Percentiles rank a stretch among this genome's conserved stretches.
Conservation (phyloP, 2,113 vertebrate genomes). For the Aldabrachelys gigantea region DNA sequence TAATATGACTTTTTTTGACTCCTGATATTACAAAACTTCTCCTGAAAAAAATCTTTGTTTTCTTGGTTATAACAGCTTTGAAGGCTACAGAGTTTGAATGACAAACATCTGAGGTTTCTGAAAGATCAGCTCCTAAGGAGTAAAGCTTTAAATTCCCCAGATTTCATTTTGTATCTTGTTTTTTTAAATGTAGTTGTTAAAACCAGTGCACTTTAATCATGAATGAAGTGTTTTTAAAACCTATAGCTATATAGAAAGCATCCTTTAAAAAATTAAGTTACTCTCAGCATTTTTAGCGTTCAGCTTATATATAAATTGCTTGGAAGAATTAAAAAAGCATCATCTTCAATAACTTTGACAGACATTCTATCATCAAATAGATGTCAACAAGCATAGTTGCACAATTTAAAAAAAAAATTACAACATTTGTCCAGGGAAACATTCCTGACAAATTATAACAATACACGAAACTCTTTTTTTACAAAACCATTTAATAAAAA, state of each 20-base stretch:
- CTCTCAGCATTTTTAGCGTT: neutral
- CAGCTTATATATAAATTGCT: neutral
- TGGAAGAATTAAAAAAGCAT: rapidly evolving
- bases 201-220: neutral
- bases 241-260: neutral
- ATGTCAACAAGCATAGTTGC: neutral
- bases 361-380: neutral
- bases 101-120: neutral
- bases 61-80: neutral
- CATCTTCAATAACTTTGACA: neutral
- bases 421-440: neutral
- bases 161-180: neutral
- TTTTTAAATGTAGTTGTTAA: neutral
- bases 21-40: neutral
- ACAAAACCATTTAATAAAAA: neutral
- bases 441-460: neutral
- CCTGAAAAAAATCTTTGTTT: too few relatives aligned
- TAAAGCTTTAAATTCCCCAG: neutral
- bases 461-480: rapidly evolving
- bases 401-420: neutral
- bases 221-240: neutral
- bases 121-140: neutral
- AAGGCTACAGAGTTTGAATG: neutral
- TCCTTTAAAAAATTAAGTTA: neutral
- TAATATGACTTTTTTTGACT: too few relatives aligned